phyloP scores from a whole-genome alignment of 2,888 invertebrate genomes.

The Carpatolechia fugitivella region DNA sequence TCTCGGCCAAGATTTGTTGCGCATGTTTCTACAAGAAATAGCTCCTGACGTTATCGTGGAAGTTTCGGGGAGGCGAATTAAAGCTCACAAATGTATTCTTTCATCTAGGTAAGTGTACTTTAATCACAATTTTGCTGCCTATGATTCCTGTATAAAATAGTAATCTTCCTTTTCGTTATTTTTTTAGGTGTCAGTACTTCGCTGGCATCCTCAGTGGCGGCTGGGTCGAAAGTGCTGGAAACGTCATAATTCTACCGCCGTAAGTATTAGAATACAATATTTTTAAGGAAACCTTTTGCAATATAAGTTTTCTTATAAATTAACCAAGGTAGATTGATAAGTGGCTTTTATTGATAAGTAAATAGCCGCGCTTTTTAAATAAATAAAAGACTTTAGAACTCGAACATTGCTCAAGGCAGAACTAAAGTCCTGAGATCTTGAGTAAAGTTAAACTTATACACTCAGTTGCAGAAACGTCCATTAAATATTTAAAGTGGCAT shows the following conservation, averaged over 20 bases:
- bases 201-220: slow-evolving; percentile 93
- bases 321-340: too few relatives aligned
- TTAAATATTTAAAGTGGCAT: too few relatives aligned
- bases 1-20: slow-evolving; percentile 90
- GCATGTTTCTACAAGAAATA: slow-evolving; percentile 95
- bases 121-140: not conserved
- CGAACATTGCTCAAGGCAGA: too few relatives aligned
- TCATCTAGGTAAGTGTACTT: slow-evolving; percentile 80
- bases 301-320: too few relatives aligned
- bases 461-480: too few relatives aligned
- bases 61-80: slow-evolving; percentile 89
- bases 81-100: slow-evolving; percentile 95
- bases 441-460: too few relatives aligned
- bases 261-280: slow-evolving; percentile 51
- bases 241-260: slow-evolving; percentile 91
- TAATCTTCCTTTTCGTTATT: too few relatives aligned
- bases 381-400: too few relatives aligned
- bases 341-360: too few relatives aligned
- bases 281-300: too few relatives aligned
- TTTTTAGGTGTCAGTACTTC: slow-evolving; percentile 91
- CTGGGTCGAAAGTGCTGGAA: slow-evolving; percentile 88
- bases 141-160: not conserved
- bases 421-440: too few relatives aligned
- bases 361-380: too few relatives aligned
- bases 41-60: slow-evolving; percentile 93